Percentiles rank a stretch among this genome's conserved stretches.
Evolutionary conservation across 2,113 vertebrate species (phyloP).

Genomic region (Felis catus): DNA sequence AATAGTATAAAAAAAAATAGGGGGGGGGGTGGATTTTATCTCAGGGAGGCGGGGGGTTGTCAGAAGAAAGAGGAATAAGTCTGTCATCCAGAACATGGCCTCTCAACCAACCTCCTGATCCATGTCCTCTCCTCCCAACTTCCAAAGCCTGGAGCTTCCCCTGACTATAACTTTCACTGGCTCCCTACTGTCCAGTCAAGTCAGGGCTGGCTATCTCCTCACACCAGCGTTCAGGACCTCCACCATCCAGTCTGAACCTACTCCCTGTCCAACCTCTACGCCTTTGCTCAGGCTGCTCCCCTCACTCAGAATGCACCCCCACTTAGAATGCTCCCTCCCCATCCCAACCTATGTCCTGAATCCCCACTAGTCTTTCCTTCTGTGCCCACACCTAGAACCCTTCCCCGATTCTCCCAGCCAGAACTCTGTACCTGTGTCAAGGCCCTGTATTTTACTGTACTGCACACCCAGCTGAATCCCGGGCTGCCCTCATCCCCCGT

Average conservation of each 20-base stretch:
- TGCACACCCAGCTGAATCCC: neutral
- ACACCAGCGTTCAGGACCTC: neutral
- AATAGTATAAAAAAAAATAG: neutral
- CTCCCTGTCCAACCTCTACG: neutral
- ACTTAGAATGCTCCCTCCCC: neutral
- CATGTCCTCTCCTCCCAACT: neutral
- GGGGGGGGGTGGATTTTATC: neutral
- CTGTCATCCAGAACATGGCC: neutral
- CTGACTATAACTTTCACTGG: neutral
- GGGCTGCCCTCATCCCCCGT: neutral
- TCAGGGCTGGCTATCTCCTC: neutral
- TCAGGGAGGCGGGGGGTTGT: neutral
- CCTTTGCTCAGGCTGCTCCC: neutral
- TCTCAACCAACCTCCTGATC: neutral
- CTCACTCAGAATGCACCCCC: neutral
- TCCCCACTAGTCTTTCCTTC: neutral
- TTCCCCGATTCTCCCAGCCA: neutral
- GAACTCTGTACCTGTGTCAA: neutral
- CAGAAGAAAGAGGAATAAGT: neutral
- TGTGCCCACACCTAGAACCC: neutral
- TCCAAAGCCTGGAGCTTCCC: neutral
- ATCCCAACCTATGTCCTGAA: neutral
- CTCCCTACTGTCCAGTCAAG: neutral
- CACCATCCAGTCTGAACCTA: neutral
- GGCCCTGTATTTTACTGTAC: neutral